These are phyloP conservation scores for Parnassius apollo DNA, from an alignment of 2,888 invertebrate species.

Conservation along the genomic window DNA sequence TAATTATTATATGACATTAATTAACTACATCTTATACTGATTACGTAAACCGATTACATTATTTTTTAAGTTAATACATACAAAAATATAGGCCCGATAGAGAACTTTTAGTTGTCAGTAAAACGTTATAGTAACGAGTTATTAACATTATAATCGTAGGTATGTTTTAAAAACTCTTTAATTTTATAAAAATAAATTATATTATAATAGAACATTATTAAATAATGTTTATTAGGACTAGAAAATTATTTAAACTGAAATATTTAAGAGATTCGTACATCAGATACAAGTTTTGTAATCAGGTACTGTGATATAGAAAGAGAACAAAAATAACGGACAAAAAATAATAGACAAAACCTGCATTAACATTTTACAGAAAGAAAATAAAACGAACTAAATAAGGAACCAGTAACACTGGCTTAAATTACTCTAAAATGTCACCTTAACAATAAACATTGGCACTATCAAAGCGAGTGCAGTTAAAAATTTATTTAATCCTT, in stretches of 20 bases:
- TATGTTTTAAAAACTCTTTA: no score
- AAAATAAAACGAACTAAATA: no score
- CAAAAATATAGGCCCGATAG: slow-evolving; percentile 25
- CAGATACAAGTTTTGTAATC: slow-evolving; percentile 5
- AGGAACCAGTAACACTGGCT: no score
- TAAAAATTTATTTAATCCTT: slow-evolving; percentile 12
- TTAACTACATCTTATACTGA: slow-evolving; percentile 5
- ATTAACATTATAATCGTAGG: no score
- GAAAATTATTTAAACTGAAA: slow-evolving; percentile 2
- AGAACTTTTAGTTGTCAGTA: background rate
- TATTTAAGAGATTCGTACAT: slow-evolving; percentile 1
- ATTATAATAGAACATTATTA: slow-evolving; percentile 3
- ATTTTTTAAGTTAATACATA: slow-evolving; percentile 10
- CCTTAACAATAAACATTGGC: slow-evolving; percentile 13
- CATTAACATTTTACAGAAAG: no score
- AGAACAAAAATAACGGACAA: background rate
- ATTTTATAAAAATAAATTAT: background rate
- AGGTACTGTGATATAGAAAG: slow-evolving; percentile 12
- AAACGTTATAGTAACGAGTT: background rate
- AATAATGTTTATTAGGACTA: slow-evolving; percentile 13
- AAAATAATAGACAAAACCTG: no score
- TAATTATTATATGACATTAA: background rate
- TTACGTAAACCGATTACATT: slow-evolving; percentile 7
- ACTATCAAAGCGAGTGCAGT: slow-evolving; percentile 21
- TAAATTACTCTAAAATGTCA: no score